A percentile compares a stretch with the other conserved stretches of the same genome.
phyloP scores from a whole-genome alignment of 1,140 invertebrate genomes.

The Aphidius gifuensis region DNA sequence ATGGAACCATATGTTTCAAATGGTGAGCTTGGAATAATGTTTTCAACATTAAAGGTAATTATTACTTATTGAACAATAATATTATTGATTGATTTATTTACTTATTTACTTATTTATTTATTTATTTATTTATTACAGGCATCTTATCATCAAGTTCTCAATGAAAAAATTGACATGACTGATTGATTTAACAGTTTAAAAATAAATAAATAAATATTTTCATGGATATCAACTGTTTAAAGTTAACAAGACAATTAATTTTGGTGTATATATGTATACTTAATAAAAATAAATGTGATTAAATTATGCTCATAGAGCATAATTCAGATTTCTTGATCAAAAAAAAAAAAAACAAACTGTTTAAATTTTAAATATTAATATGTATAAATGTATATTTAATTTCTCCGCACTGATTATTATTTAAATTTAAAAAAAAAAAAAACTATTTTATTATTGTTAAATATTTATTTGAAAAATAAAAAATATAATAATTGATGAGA shows the following conservation, averaged over 20 bases:
- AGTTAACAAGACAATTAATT: too few species aligned
- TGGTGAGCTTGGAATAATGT: slow-evolving; percentile 81
- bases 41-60: slow-evolving; percentile 67
- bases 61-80: slow-evolving; percentile 46
- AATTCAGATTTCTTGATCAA: too few species aligned
- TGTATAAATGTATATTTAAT: too few species aligned
- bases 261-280: neutral
- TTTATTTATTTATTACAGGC: slow-evolving; percentile 55
- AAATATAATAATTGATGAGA: too few species aligned
- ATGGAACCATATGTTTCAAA: slow-evolving; percentile 71
- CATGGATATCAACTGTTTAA: neutral
- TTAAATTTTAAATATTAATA: too few species aligned
- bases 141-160: slow-evolving; percentile 69
- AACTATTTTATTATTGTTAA: too few species aligned
- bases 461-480: too few species aligned
- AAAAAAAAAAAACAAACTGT: too few species aligned
- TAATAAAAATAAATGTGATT: neutral
- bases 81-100: too few species aligned
- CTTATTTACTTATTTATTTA: slow-evolving; percentile 17
- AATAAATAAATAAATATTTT: slow-evolving; percentile 11
- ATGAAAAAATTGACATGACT: slow-evolving; percentile 65
- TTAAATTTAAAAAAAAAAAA: too few species aligned
- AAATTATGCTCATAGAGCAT: neutral
- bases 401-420: too few species aligned
- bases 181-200: slow-evolving; percentile 33